A percentile compares a stretch with the other conserved stretches of the same genome.
phyloP scores from a whole-genome alignment of 2,113 vertebrate species.

The Salvelinus sp. region DNA sequence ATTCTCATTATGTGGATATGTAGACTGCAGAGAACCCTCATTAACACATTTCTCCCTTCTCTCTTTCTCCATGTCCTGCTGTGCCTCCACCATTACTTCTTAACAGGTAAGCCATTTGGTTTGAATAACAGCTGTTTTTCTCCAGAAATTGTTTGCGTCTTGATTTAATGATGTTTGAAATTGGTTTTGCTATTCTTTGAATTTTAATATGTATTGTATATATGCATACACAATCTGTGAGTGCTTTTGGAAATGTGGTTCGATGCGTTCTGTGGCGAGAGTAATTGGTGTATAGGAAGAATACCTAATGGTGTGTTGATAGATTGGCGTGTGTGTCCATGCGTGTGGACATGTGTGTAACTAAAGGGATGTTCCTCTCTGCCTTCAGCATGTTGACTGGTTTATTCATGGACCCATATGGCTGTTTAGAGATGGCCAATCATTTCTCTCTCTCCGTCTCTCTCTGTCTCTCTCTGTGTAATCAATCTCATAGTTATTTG shows the following conservation, averaged over 20 bases:
- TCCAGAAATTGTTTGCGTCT: background rate
- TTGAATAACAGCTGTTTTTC: background rate
- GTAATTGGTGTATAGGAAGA: background rate
- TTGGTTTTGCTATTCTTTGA: background rate
- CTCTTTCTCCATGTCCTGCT: constrained; percentile 15
- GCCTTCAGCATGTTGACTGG: background rate
- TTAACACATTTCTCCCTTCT: background rate
- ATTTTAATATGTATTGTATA: background rate
- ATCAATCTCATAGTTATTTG: background rate
- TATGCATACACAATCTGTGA: background rate
- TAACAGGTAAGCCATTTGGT: constrained; percentile 34
- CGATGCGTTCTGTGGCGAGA: background rate
- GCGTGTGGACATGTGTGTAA: background rate
- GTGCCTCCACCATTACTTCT: background rate
- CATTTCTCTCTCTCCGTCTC: background rate
- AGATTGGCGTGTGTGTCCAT: background rate
- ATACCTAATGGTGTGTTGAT: background rate
- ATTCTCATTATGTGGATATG: background rate
- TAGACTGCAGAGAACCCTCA: background rate
- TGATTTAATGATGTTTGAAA: background rate
- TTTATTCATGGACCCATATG: background rate
- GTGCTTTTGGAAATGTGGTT: background rate
- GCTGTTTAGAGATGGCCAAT: background rate
- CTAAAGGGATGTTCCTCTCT: background rate
- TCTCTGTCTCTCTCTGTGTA: background rate